phyloP scores from a whole-genome alignment of 2,888 invertebrate species.

The Habrosyne pyritoides region DNA sequence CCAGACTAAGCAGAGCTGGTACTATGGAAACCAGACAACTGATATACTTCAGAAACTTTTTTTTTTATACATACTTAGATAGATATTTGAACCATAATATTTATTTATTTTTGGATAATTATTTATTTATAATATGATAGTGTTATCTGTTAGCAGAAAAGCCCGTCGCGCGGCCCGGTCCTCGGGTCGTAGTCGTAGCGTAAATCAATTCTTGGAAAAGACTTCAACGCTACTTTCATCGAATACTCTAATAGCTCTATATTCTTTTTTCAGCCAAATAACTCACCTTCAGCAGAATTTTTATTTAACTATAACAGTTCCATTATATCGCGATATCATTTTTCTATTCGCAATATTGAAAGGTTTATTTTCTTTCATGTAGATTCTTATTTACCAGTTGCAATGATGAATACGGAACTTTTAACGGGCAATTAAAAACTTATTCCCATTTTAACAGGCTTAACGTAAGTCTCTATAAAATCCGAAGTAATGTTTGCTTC shows the following conservation, averaged over 20 bases:
- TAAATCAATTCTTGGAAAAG: not conserved
- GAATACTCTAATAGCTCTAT: not conserved
- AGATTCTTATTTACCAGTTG: not conserved
- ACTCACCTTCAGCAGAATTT: too few species aligned
- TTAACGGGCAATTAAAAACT: not conserved
- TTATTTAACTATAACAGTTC: not conserved
- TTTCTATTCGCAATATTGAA: not conserved
- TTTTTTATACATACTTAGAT: too few species aligned
- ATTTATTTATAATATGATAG: too few species aligned
- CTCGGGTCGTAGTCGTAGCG: not conserved
- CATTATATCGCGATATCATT: not conserved
- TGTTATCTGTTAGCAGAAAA: too few species aligned
- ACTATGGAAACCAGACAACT: too few species aligned
- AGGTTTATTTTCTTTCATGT: not conserved
- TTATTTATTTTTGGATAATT: too few species aligned
- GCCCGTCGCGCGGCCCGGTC: not conserved
- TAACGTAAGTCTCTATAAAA: too few species aligned
- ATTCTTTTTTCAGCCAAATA: not conserved
- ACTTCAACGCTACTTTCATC: not conserved
- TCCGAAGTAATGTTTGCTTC: not conserved
- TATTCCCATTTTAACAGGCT: too few species aligned
- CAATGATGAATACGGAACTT: not conserved
- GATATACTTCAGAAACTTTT: too few species aligned
- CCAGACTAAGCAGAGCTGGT: too few species aligned
- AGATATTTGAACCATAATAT: too few species aligned